Base-by-base conservation (phyloP, 2,888 invertebrate genomes). In the Elaeidobius kamerunicus region DNA sequence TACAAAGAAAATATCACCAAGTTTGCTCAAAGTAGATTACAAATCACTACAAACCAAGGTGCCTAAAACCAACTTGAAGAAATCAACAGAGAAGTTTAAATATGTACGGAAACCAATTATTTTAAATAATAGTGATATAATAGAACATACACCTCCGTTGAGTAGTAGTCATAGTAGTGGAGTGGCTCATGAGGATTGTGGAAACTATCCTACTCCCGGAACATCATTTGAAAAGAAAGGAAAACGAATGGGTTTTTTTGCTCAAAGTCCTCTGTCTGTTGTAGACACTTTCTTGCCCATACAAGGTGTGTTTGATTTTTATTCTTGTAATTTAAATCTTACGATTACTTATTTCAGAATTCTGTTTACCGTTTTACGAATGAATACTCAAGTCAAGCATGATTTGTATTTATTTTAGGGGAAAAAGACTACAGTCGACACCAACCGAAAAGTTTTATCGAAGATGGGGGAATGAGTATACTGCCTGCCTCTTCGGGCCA, bases 381-480 rank as follows among this genome's bases (percentile, higher is more conserved):
- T n/a, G 12, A 28, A 28, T 12, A 2, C 28, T 12, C 28, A 28
- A 28, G 12, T 9, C 12, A 28, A n/a, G n/a, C n/a, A n/a, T n/a
- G n/a, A n/a, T n/a, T n/a, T n/a, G n/a, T 27, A 27, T 27, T 14
- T 35, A 16, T 15, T 35, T 59, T 67, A 27, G 77, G 76, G 16
- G 75, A 76, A 55, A 78, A 77, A 57, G 76, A 77, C 56, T 70
- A 71, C 34, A 66, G 64, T 19, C 72, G 73, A 57, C 67, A 70
- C 18, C 74, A 76, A n/a, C 75, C 75, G 57, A 79, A 78, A 63
- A 77, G 77, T 55, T 81, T 81, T 59, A 78, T 81, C 60, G 80
- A 81, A 63, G 78, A 79, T 65, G 80, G 79, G 2, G 79, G 79
- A 0, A 76, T 73, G 63, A 79, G 78, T 50, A 76, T 81, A 11